phyloP scores from a whole-genome alignment of 2,113 vertebrate genomes.

The Ptilorrhoa leucosticta region DNA sequence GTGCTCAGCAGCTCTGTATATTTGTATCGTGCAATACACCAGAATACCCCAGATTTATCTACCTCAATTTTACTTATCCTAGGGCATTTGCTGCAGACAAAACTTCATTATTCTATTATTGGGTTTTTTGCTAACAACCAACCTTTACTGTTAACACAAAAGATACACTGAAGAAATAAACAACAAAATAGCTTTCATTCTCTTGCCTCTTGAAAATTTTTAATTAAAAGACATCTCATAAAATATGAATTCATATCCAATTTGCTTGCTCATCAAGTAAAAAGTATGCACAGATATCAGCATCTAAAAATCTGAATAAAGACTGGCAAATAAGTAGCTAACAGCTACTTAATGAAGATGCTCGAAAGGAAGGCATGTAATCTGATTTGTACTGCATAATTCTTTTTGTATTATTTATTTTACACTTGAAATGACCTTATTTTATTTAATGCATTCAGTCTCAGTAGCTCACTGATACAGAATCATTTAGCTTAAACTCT shows the following conservation, averaged over 20 bases:
- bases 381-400: slow-evolving; percentile 26
- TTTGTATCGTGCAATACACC: neutral
- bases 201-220: neutral
- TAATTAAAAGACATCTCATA: neutral
- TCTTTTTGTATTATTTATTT: slow-evolving; percentile 38
- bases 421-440: slow-evolving; percentile 5
- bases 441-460: neutral
- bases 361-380: neutral
- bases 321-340: neutral
- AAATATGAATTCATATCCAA: slow-evolving; percentile 1
- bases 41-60: neutral
- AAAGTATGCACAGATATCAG: neutral
- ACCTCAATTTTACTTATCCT: neutral
- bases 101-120: neutral
- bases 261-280: neutral
- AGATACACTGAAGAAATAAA: neutral
- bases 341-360: neutral
- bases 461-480: neutral
- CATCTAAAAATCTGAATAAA: neutral
- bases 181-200: neutral
- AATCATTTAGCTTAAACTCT: neutral
- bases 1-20: neutral
- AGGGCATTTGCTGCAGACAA: neutral
- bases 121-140: neutral
- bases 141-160: neutral